A percentile compares a stretch with the other conserved stretches of the same genome.
Evolutionary conservation across 2,797 vertebrate genomes (phyloP).

Genomic region (Alcedo quadribrachys): DNA sequence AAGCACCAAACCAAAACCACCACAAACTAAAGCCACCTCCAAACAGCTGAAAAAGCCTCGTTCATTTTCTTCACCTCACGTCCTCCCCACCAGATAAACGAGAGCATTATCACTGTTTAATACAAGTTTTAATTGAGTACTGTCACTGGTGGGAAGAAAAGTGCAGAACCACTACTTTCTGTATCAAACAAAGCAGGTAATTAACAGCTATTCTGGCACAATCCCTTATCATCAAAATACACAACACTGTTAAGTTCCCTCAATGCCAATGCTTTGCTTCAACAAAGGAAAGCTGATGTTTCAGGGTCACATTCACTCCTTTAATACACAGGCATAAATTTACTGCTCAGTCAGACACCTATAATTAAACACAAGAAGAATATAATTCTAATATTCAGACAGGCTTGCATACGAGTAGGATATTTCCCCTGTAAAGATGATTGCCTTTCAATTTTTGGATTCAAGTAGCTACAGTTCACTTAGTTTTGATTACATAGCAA

Average conservation of each 20-base stretch:
- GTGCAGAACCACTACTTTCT: constrained; percentile 69
- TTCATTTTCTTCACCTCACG: constrained; percentile 63
- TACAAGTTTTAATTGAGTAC: constrained; percentile 74
- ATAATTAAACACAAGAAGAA: constrained; percentile 81
- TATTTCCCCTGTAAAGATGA: constrained; percentile 76
- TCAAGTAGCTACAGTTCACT: constrained; percentile 82
- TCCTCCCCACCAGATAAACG: constrained; percentile 58
- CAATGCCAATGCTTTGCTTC: constrained; percentile 63
- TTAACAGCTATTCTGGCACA: constrained; percentile 78
- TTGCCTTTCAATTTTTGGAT: constrained; percentile 80
- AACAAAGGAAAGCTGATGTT: constrained; percentile 74
- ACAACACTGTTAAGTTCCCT: constrained; percentile 76
- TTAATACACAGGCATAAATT: constrained; percentile 74
- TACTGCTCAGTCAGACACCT: constrained; percentile 79
- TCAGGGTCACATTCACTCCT: constrained; percentile 79
- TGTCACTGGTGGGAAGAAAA: constrained; percentile 69
- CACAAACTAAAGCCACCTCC: not conserved
- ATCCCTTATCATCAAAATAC: constrained; percentile 79
- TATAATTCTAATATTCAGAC: constrained; percentile 77
- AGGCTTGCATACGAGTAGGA: constrained; percentile 56
- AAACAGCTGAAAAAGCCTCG: constrained; percentile 26
- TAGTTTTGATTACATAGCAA: constrained; percentile 84
- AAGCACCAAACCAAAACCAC: not conserved
- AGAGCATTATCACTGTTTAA: constrained; percentile 69
- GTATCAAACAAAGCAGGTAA: constrained; percentile 82